Percentiles rank a stretch among this genome's conserved stretches.
These are phyloP conservation scores for Oceanites oceanicus DNA, from an alignment of 2,113 vertebrate species.

Conservation along the genomic window DNA sequence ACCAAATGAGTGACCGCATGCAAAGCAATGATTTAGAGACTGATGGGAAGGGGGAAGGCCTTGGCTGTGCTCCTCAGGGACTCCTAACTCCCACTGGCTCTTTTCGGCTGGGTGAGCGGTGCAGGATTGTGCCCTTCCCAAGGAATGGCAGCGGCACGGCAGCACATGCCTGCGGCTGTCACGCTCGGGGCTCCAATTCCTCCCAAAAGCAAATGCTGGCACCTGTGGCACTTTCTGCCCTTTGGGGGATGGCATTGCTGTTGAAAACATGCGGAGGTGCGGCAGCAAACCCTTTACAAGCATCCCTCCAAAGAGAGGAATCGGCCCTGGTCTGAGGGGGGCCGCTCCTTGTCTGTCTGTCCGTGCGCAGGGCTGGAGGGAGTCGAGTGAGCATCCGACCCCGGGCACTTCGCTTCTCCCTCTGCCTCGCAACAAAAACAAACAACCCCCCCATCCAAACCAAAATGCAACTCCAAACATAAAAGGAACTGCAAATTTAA, in stretches of 20 bases:
- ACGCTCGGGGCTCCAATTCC: not conserved
- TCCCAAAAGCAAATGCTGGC: not conserved
- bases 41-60: not conserved
- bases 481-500: not conserved
- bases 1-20: not conserved
- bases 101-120: not conserved
- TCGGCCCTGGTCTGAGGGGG: not conserved
- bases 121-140: not conserved
- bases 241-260: not conserved
- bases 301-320: not conserved
- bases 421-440: not conserved
- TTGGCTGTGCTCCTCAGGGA: not conserved
- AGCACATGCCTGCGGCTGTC: not conserved
- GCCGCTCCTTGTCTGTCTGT: not conserved
- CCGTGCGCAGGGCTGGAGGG: not conserved
- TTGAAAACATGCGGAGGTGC: not conserved
- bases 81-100: not conserved
- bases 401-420: rapidly evolving
- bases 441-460: not conserved
- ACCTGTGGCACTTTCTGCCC: not conserved
- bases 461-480: not conserved
- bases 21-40: not conserved
- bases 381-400: rapidly evolving
- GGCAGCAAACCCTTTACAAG: not conserved
- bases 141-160: not conserved